phyloP scores from a whole-genome alignment of 1,140 invertebrate genomes.

The Bombus haemorrhoidalis region DNA sequence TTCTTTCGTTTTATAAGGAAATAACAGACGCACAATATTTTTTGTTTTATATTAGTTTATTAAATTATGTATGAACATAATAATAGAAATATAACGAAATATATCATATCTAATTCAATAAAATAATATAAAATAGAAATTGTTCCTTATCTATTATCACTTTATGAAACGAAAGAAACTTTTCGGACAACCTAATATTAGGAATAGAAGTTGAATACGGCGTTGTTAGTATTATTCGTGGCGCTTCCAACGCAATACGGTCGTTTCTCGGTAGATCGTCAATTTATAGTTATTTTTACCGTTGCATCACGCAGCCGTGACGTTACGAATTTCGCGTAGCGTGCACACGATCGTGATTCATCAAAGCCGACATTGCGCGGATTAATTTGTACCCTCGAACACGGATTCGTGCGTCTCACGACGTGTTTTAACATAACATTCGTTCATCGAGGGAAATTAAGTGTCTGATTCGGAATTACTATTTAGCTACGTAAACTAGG shows the following conservation, averaged over 20 bases:
- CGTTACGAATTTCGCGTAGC: neutral
- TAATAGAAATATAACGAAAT: no score
- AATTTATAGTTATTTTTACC: conserved; percentile 13
- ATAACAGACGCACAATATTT: no score
- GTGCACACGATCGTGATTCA: neutral
- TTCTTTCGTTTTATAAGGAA: no score
- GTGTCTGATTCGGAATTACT: neutral
- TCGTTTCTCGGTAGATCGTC: neutral
- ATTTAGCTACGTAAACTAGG: neutral
- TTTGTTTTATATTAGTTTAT: no score
- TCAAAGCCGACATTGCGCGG: neutral
- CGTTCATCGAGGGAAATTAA: neutral
- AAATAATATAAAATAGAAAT: no score
- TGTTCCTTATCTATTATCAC: no score
- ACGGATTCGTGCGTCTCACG: neutral
- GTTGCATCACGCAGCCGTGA: neutral
- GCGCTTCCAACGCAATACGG: conserved; percentile 1
- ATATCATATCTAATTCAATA: no score
- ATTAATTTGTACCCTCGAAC: neutral
- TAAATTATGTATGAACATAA: no score
- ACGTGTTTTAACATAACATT: neutral
- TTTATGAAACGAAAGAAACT: no score
- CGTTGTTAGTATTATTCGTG: conserved; percentile 23
- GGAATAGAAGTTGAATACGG: conserved; percentile 23
- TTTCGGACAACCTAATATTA: neutral